phyloP scores from a whole-genome alignment of 2,888 invertebrate species.

The Ctenicera cuprea region DNA sequence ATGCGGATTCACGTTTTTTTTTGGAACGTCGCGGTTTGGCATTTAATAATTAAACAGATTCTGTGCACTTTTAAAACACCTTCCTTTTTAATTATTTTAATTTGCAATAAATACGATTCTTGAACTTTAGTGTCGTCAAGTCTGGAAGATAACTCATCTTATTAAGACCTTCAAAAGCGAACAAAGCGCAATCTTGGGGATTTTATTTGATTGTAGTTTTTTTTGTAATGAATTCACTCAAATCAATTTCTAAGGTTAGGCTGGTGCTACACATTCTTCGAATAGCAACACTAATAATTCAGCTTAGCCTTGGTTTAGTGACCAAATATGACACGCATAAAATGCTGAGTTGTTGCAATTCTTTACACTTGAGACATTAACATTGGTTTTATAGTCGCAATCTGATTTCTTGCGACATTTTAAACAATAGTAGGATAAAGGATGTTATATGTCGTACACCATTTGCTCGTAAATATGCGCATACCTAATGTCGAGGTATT shows the following conservation, averaged over 20 bases:
- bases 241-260: conserved; percentile 33
- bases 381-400: conserved; percentile 27
- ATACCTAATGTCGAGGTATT: not conserved
- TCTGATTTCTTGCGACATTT: conserved; percentile 31
- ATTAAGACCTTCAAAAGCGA: not conserved
- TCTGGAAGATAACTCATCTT: not conserved
- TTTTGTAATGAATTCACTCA: not conserved
- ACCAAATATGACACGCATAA: conserved; percentile 36
- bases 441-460: conserved; percentile 10
- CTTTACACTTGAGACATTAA: conserved; percentile 37
- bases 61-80: conserved; percentile 4
- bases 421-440: conserved; percentile 27
- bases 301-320: conserved; percentile 32
- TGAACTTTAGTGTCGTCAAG: conserved; percentile 19
- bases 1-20: conserved; percentile 18
- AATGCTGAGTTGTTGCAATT: conserved; percentile 34
- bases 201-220: too few relatives aligned
- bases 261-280: conserved; percentile 29
- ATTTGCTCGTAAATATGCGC: conserved; percentile 2
- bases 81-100: conserved; percentile 14
- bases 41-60: conserved; percentile 14
- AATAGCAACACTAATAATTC: conserved; percentile 27
- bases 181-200: not conserved
- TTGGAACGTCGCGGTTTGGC: conserved; percentile 13
- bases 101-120: conserved; percentile 12